Evolutionary conservation across 1,140 invertebrate genomes (phyloP).

Genomic region (Drusus annulatus): DNA sequence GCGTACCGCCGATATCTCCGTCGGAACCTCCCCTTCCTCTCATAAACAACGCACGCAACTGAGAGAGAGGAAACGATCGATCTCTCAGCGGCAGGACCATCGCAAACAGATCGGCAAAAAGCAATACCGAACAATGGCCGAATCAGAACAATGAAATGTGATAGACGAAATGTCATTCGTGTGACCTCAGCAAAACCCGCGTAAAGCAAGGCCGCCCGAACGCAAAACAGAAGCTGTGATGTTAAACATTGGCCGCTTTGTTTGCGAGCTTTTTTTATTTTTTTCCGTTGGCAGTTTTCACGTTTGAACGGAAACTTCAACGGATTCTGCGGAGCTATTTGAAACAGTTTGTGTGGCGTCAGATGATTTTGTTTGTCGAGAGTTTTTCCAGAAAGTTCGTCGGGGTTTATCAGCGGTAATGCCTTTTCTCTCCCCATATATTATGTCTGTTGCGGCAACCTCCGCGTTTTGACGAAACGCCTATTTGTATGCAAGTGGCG

Average conservation of each 20-base stretch:
- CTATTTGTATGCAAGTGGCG: constrained; percentile 3
- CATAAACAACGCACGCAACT: no score
- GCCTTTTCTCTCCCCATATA: background rate
- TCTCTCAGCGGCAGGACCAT: no score
- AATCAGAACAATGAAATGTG: constrained; percentile 18
- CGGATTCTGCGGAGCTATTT: background rate
- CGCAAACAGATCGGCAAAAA: constrained; percentile 32
- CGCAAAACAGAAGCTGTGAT: background rate
- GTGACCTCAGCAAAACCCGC: constrained; percentile 42
- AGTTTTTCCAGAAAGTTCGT: constrained; percentile 9
- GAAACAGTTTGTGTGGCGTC: constrained; percentile 25
- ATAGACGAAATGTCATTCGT: constrained; percentile 46
- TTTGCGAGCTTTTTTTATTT: background rate
- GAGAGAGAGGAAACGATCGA: no score
- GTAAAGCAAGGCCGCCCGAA: background rate
- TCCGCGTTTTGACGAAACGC: background rate
- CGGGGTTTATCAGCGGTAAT: constrained; percentile 15
- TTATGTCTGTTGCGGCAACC: background rate
- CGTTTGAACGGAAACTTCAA: background rate
- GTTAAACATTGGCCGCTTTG: constrained; percentile 4
- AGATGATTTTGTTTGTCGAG: constrained; percentile 18
- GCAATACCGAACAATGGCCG: constrained; percentile 40
- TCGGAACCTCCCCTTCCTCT: no score
- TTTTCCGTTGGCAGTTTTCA: constrained; percentile 7
- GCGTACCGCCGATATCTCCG: constrained; percentile 16